Base-by-base conservation (phyloP, 2,113 vertebrate genomes). In the Cyprinus carpio region DNA sequence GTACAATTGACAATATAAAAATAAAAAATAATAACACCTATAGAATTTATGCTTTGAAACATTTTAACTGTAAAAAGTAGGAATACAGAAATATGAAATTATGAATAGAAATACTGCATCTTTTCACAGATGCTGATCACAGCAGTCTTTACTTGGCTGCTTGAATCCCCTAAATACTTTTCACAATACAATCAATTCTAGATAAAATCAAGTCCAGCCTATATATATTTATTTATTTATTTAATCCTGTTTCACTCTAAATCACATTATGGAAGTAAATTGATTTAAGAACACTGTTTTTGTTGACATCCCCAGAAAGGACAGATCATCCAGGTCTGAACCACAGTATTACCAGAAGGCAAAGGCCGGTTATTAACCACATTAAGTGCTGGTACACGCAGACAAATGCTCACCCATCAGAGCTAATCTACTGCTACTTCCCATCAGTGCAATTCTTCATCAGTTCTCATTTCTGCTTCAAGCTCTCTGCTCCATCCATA, bases 381-480 rank as follows among this genome's bases (percentile, higher is more conserved):
- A 79, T 62, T 79, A 62, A 62, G 31, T 40, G 31, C 54, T 60
- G 31, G 12, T 34, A 34, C 75, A 77, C 23, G 23, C 76, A 40
- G 31, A 60, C 34, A 79, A 31, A 79, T 25, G 34, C 56, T 60
- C 31, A 16, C 11, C 12, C 76, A 23, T 81, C 79, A 13, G n/a
- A 67, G 37, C 8, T 27, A 67, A 46, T 65, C 34, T 46, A 46
- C 60, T 49, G 60, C n/a, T 65, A 29, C 40, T 81, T 81, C 37
- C n/a, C 40, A 81, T 67, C 16, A 81, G 25, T 46, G 56, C 29
- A 67, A 81, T 65, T 81, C 79, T 81, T 64, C 37, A 27, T 49
- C 79, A 46, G 9, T 81, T 65, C 34, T 49, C 40, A 49, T 62
- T 43, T 79, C 34, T 60, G 54, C 29, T n/a, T 2, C 20, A 15